Evolutionary conservation across 2,888 invertebrate genomes (phyloP), one percentile per base, ranked within the genome.

Genomic region (Blomia tropicalis): DNA sequence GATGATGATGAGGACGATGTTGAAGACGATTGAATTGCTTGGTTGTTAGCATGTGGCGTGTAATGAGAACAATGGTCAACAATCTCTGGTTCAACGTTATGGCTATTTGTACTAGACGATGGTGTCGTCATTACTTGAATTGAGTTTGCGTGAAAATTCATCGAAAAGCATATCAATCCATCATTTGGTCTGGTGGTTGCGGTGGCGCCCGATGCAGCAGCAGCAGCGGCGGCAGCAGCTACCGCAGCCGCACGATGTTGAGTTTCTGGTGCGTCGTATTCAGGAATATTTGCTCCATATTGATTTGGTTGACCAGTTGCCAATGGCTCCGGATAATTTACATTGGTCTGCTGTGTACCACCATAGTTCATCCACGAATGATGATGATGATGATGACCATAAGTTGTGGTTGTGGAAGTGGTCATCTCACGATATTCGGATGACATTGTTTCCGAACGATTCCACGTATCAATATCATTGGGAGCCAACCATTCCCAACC

Each of bases 81-180:
- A n/a, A n/a, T n/a, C n/a, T n/a, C n/a, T n/a, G 47, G 25, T 5
- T 47, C n/a, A n/a, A 47, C n/a, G n/a, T 5, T 47, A n/a, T 5
- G 25, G 47, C 4, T 47, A n/a, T 19, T n/a, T 2, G 14, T 2
- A 29, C 22, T 51, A 14, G 56, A 56, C 29, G 56, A 56, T 56
- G 56, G 56, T 56, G 56, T 30, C 11, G 56, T 27, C 56, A 56
- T 56, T 36, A 56, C 56, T 23, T 56, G 56, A 11, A 56, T 56
- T 11, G 56, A 56, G 23, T 56, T 56, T 11, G 56, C 56, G 23
- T 56, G 56, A 31, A 56, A 56, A 25, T 56, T 56, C 56, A 56
- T 56, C 23, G 56, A 56, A 56, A 56, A 56, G 23, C 56, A 56
- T 14, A 47, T 47, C 22, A 47, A 5, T 14, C 47, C 22, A 25